These are phyloP conservation scores for Toxostoma redivivum DNA, from an alignment of 2,113 vertebrate species.

Conservation along the genomic window DNA sequence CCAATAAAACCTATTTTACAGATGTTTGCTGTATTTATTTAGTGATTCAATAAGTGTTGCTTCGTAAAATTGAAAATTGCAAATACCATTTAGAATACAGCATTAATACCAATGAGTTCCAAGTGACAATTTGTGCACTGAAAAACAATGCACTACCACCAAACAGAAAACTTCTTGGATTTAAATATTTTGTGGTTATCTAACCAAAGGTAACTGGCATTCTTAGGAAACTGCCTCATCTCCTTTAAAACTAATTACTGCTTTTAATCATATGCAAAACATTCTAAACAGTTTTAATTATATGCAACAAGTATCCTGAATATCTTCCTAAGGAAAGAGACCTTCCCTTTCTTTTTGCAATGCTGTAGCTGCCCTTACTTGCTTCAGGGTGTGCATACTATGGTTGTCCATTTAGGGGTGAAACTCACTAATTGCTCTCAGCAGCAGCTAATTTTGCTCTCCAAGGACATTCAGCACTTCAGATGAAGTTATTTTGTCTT, in stretches of 20 bases:
- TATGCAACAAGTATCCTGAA: accelerated
- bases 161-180: neutral
- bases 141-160: neutral
- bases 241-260: neutral
- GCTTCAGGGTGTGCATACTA: neutral
- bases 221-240: neutral
- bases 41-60: neutral
- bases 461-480: accelerated
- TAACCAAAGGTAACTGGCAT: neutral
- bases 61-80: neutral
- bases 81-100: neutral
- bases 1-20: conserved; percentile 74
- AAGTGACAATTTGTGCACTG: neutral
- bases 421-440: neutral
- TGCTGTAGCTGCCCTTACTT: neutral
- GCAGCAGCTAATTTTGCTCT: neutral
- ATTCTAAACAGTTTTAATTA: neutral
- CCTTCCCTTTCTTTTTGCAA: neutral
- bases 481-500: conserved; percentile 44
- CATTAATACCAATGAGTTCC: neutral
- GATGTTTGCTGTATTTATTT: conserved; percentile 23
- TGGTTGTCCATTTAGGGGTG: neutral
- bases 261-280: neutral
- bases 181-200: neutral
- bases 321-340: neutral